Base-by-base conservation (phyloP, 2,888 invertebrate genomes). In the Caenorhabditis zanzibari region DNA sequence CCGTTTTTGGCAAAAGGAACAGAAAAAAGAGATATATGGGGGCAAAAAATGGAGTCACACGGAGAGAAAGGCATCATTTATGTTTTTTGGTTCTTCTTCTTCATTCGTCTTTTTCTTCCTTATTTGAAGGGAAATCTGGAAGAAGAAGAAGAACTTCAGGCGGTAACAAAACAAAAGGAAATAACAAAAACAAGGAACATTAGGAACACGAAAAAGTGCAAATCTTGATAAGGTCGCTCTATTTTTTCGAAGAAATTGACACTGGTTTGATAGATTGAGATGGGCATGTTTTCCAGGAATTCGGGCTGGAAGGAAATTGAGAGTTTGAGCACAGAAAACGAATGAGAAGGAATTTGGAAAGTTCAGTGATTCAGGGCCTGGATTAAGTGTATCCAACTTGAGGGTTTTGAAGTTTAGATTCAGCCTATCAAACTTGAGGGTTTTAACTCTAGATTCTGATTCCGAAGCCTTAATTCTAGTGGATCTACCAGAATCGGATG, bases 11-110 rank as follows among this genome's bases (percentile, higher is more conserved):
- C 61, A 24, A 26, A 56, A 24, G 59, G 22, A 24, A 47, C 19
- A 38, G 28, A 59, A 35, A 41, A 61, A 22, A 38, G 35, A 41
- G 63, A 52, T 54, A n/a, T n/a, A 44, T 47, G 49, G 58, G 66
- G 58, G 44, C 75, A 76, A 68, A 76, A 76, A 76, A 68, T 66
- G 63, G 66, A 75, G 75, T 75, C 75, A 75, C 58, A 63, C 66
- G 44, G 19, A 38, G n/a, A n/a, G n/a, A n/a, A n/a, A n/a, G n/a
- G 61, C 52, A 54, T 66, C 66, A 58, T 47, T 41, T 32, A 32
- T 58, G 64, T 75, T 63, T 66, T 61, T 22, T 58, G 58, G 68
- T 75, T 68, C 52, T 66, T 44, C 26, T 22, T 32, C 35, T 14
- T 47, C 54, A 44, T 56, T 75, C 66, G 22, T 58, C 63, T 66